Conservation (phyloP, 2,888 invertebrate species). For the Tethea ocularis region DNA sequence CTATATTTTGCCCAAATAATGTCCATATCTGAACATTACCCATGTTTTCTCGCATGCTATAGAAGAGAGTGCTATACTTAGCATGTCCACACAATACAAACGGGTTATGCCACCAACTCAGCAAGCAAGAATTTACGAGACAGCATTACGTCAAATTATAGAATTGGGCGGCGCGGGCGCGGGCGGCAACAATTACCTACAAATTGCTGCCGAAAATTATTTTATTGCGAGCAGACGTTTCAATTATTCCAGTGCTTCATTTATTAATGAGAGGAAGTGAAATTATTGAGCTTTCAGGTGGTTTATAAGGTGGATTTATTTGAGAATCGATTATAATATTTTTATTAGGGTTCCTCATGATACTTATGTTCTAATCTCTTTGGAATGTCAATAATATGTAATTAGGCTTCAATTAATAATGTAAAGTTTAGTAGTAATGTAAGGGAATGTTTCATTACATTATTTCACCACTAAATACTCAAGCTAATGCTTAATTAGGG, state of each 20-base stretch:
- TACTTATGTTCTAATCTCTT: background rate
- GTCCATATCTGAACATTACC: no score
- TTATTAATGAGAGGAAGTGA: conserved; percentile 34
- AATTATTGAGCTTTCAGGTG: background rate
- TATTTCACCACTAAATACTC: no score
- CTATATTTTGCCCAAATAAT: no score
- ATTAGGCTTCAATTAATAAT: background rate
- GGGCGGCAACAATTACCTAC: conserved; percentile 39
- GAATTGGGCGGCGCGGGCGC: conserved; percentile 39
- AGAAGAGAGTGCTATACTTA: no score
- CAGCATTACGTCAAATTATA: conserved; percentile 62
- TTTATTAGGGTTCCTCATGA: conserved; percentile 1
- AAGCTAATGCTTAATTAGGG: no score
- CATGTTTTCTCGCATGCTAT: no score
- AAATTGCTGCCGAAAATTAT: conserved; percentile 50
- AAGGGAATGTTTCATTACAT: no score
- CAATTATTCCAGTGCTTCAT: conserved; percentile 27
- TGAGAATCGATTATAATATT: background rate
- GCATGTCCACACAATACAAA: conserved; percentile 10
- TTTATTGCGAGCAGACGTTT: conserved; percentile 36
- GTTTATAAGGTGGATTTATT: background rate
- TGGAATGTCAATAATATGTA: background rate
- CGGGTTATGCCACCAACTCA: conserved; percentile 13
- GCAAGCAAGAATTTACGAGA: conserved; percentile 49
- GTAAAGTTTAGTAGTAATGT: no score